A percentile compares a stretch with the other conserved stretches of the same genome.
Conservation (phyloP, 2,797 vertebrate species). For the Anniella stebbinsi region DNA sequence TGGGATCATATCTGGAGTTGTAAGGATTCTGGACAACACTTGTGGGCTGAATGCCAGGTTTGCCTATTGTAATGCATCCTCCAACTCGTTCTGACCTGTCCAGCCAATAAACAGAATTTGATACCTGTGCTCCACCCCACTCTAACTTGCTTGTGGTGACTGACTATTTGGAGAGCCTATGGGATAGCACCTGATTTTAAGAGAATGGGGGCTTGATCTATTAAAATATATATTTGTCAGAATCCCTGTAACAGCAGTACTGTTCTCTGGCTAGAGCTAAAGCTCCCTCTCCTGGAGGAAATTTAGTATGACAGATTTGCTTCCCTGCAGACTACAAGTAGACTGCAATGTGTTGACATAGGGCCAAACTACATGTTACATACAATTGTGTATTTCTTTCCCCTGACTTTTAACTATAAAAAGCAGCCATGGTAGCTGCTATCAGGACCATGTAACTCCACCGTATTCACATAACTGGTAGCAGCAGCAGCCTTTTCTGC, state of each 20-base stretch:
- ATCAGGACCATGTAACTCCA: not conserved
- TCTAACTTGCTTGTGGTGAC: not conserved
- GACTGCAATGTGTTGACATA: not conserved
- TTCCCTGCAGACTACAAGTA: not conserved
- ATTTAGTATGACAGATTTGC: not conserved
- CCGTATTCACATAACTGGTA: too few relatives aligned
- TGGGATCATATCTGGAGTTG: not conserved
- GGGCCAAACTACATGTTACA: not conserved
- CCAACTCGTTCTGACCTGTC: not conserved
- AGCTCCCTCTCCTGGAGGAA: conserved; percentile 71
- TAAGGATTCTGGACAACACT: conserved; percentile 1
- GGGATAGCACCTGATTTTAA: conserved; percentile 1
- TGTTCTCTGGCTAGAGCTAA: conserved; percentile 35
- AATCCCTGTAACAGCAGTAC: not conserved
- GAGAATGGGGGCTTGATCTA: not conserved
- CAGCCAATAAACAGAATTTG: conserved; percentile 21
- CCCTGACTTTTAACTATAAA: not conserved
- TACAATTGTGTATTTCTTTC: not conserved
- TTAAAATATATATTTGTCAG: not conserved
- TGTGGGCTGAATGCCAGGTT: not conserved
- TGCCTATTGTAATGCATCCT: conserved; percentile 11
- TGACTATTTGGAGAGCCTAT: not conserved
- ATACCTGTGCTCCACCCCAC: not conserved
- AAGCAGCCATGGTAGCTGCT: not conserved
- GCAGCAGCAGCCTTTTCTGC: not conserved